Evolutionary conservation across 2,113 vertebrate genomes (phyloP).

Genomic region (Perognathus longimembris): DNA sequence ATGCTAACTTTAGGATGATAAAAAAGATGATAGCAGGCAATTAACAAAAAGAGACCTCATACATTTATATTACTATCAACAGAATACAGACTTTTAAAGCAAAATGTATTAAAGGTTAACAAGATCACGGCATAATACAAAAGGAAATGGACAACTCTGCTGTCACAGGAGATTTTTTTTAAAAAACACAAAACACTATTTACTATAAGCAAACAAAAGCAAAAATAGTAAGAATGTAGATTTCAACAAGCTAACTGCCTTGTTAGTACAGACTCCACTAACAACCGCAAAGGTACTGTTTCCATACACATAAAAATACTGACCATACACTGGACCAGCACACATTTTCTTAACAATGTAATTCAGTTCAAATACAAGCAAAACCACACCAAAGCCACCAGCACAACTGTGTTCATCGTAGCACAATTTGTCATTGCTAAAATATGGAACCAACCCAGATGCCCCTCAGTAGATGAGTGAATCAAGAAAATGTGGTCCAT

Average conservation of each 20-base stretch:
- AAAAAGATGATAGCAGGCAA: conserved; percentile 3
- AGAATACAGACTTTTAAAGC: background rate
- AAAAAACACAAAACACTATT: background rate
- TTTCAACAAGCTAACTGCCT: conserved; percentile 17
- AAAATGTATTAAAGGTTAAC: conserved; percentile 44
- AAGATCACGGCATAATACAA: background rate
- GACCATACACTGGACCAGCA: background rate
- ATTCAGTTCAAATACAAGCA: no score
- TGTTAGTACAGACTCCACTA: background rate
- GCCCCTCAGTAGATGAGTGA: no score
- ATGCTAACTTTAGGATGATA: background rate
- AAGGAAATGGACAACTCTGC: background rate
- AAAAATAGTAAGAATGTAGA: background rate
- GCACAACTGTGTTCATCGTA: no score
- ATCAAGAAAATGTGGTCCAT: no score
- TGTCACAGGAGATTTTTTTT: background rate
- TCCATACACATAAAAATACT: background rate
- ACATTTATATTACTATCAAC: background rate
- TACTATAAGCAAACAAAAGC: background rate
- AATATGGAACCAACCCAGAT: no score
- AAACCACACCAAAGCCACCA: no score
- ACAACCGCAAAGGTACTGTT: background rate
- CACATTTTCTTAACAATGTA: background rate
- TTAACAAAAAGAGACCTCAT: conserved; percentile 4
- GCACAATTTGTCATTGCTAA: no score